phyloP scores from a whole-genome alignment of 2,797 vertebrate species.

The Erethizon dorsatum region DNA sequence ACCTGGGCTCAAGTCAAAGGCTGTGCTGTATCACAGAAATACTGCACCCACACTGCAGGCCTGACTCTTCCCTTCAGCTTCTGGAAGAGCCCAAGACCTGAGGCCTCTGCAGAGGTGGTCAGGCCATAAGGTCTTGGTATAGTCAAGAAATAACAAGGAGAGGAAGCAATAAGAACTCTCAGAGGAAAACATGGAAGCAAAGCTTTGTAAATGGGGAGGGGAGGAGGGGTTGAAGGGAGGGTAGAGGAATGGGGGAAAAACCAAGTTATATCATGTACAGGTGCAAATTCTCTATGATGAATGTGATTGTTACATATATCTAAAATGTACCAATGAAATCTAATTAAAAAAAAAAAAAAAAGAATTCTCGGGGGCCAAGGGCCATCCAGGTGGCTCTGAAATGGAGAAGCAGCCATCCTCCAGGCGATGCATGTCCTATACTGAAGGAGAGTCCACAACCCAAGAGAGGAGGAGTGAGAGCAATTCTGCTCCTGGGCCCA shows the following conservation, averaged over 20 bases:
- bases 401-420: background rate
- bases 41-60: background rate
- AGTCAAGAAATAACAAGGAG: background rate
- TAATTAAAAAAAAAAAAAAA: background rate
- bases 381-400: background rate
- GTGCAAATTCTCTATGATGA: background rate
- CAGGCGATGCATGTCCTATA: background rate
- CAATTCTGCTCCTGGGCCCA: background rate
- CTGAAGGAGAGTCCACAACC: slow-evolving; percentile 9
- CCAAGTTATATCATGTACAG: background rate
- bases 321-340: background rate
- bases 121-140: background rate
- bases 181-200: background rate
- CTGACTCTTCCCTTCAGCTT: background rate
- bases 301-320: background rate
- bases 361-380: background rate
- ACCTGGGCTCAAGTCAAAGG: background rate
- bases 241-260: background rate
- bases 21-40: background rate
- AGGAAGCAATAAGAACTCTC: background rate
- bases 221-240: background rate
- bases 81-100: background rate
- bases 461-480: slow-evolving; percentile 9
- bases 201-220: background rate
- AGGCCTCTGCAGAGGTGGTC: background rate